phyloP scores from a whole-genome alignment of 2,888 invertebrate genomes.

The Agrotis puta region DNA sequence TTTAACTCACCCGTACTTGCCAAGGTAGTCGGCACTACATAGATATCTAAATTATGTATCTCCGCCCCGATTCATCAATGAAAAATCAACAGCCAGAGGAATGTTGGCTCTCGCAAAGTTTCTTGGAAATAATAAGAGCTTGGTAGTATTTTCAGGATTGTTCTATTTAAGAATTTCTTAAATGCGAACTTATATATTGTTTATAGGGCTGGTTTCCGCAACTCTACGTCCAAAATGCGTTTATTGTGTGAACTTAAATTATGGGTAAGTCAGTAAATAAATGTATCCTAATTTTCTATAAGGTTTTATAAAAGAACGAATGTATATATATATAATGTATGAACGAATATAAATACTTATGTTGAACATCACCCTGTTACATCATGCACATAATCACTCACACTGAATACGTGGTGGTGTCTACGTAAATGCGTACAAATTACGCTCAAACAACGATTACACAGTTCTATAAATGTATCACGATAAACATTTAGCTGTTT shows the following conservation, averaged over 20 bases:
- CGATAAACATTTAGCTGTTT: slow-evolving; percentile 79
- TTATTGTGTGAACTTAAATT: too few relatives aligned
- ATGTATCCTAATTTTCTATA: not conserved
- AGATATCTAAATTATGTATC: slow-evolving; percentile 12
- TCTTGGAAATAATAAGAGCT: slow-evolving; percentile 3
- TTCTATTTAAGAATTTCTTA: slow-evolving; percentile 1
- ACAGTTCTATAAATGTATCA: slow-evolving; percentile 80
- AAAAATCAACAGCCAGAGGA: slow-evolving; percentile 14
- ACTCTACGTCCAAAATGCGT: too few relatives aligned
- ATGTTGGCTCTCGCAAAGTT: slow-evolving; percentile 23
- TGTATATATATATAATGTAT: not conserved
- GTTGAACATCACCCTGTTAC: slow-evolving; percentile 52
- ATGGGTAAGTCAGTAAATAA: too few relatives aligned
- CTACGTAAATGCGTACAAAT: slow-evolving; percentile 76
- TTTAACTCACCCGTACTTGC: not conserved
- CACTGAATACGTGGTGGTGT: slow-evolving; percentile 60
- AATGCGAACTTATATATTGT: too few relatives aligned
- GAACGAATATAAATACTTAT: slow-evolving; percentile 32
- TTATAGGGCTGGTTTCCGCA: too few relatives aligned
- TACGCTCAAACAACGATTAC: slow-evolving; percentile 80
- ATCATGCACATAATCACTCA: slow-evolving; percentile 62
- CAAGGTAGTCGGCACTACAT: not conserved
- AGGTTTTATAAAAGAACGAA: not conserved
- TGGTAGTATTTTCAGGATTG: slow-evolving; percentile 2
- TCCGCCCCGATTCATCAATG: slow-evolving; percentile 33